A percentile compares a stretch with the other conserved stretches of the same genome.
phyloP scores from a whole-genome alignment of 2,113 vertebrate genomes.

The Pangasianodon hypophthalmus region DNA sequence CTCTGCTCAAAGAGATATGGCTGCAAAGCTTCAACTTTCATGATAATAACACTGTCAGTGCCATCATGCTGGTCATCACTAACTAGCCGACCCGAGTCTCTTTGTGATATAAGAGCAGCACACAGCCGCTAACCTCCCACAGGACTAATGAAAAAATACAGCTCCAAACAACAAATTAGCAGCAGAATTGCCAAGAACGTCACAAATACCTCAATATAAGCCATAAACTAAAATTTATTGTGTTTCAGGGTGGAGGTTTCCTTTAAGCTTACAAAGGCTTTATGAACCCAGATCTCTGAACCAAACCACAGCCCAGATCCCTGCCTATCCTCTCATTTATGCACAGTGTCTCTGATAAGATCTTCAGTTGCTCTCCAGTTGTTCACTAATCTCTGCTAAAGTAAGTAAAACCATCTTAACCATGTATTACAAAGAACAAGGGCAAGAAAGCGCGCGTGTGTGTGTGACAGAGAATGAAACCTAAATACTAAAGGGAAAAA shows the following conservation, averaged over 20 bases:
- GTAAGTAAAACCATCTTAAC: slow-evolving; percentile 7
- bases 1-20: neutral
- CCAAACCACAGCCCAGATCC: neutral
- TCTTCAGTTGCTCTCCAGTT: slow-evolving; percentile 3
- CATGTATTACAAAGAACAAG: neutral
- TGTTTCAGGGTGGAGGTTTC: neutral
- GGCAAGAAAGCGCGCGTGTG: neutral
- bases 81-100: neutral
- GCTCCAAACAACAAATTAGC: neutral
- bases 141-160: neutral
- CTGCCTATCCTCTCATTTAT: neutral
- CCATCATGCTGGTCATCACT: neutral
- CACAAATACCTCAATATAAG: neutral
- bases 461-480: neutral
- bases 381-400: neutral
- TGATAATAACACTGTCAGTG: neutral
- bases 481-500: neutral
- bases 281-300: neutral
- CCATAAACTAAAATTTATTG: neutral
- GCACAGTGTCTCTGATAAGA: neutral
- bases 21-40: neutral
- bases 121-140: neutral
- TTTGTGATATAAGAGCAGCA: neutral
- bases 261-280: neutral
- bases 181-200: neutral